Evolutionary conservation across 2,888 invertebrate genomes (phyloP).

Genomic region (Rotaria sp.): DNA sequence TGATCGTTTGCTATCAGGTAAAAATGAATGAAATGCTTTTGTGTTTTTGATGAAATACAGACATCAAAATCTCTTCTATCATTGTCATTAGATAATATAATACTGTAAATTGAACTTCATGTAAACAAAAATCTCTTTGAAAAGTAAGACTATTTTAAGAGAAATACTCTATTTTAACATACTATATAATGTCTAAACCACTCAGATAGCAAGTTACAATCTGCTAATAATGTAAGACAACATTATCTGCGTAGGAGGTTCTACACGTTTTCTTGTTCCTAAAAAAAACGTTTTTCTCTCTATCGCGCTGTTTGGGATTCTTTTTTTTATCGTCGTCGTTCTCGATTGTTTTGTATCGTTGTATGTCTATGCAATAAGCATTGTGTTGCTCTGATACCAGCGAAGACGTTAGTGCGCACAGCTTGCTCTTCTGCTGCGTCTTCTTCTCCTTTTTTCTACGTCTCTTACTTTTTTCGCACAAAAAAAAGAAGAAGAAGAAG

Average conservation of each 20-base stretch:
- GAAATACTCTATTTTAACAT: too few relatives aligned
- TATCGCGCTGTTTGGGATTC: background rate
- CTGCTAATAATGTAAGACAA: background rate
- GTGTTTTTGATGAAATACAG: background rate
- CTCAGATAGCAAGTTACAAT: background rate
- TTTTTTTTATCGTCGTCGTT: background rate
- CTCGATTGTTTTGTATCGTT: slow-evolving; percentile 15
- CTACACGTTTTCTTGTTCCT: background rate
- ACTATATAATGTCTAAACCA: too few relatives aligned
- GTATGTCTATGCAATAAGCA: background rate
- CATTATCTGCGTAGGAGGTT: background rate
- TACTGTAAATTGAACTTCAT: too few relatives aligned
- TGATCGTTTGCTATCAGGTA: background rate
- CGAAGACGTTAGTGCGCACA: background rate
- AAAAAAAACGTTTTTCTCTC: background rate
- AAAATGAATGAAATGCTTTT: background rate
- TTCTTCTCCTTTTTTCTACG: background rate
- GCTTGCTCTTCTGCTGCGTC: background rate
- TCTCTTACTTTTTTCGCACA: background rate
- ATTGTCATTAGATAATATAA: background rate
- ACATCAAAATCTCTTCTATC: background rate
- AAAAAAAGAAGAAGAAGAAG: background rate
- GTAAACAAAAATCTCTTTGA: background rate
- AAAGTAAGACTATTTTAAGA: too few relatives aligned
- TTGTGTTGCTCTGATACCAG: slow-evolving; percentile 3